Evolutionary conservation across 2,113 vertebrate species (phyloP).

Genomic region (Nannospalax galili): DNA sequence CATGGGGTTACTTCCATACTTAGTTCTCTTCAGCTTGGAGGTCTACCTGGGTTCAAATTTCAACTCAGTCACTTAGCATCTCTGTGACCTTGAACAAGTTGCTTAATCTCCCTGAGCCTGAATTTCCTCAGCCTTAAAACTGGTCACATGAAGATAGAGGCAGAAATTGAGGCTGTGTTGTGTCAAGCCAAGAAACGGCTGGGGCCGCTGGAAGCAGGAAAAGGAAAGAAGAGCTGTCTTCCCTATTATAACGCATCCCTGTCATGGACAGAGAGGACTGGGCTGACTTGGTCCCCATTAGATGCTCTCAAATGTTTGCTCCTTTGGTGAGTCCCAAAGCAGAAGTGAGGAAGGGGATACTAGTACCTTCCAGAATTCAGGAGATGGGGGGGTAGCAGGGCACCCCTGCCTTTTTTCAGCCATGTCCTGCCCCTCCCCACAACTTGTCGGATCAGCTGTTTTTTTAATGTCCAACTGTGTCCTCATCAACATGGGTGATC

Average conservation of each 20-base stretch:
- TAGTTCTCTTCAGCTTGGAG: background rate
- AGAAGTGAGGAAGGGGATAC: background rate
- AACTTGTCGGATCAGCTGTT: slow-evolving; percentile 40
- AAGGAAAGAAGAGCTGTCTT: too few relatives aligned
- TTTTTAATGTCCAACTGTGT: slow-evolving; percentile 66
- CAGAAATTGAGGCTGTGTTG: too few relatives aligned
- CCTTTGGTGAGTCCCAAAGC: background rate
- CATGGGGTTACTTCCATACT: too few relatives aligned
- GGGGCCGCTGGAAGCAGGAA: too few relatives aligned
- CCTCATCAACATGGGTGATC: slow-evolving; percentile 59
- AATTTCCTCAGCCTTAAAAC: background rate
- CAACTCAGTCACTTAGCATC: background rate
- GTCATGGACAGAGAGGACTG: background rate
- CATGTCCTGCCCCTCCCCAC: background rate
- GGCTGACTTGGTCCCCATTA: background rate
- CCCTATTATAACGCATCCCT: background rate
- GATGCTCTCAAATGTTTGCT: background rate
- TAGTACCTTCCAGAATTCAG: background rate
- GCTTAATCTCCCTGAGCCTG: background rate
- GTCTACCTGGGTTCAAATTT: background rate
- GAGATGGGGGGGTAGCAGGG: background rate
- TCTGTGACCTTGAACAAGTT: slow-evolving; percentile 9
- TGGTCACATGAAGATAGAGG: too few relatives aligned
- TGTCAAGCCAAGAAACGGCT: too few relatives aligned
- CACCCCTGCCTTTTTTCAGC: background rate